Evolutionary conservation across 2,113 vertebrate species (phyloP).

Genomic region (Trochalopteron elliotii): DNA sequence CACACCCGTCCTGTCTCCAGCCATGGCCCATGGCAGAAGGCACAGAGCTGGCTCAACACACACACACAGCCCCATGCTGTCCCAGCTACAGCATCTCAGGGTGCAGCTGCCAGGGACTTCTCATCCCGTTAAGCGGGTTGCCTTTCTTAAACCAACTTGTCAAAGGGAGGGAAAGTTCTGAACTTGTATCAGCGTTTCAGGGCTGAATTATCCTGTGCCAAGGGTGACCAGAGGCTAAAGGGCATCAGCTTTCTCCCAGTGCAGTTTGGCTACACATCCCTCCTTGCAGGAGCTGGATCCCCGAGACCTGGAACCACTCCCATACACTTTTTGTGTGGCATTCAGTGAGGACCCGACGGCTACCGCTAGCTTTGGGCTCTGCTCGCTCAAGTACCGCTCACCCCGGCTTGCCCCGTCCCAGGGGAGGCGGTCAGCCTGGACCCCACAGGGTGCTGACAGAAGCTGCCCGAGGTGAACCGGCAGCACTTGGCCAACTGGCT

Average conservation of each 20-base stretch:
- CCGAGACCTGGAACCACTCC: rapidly evolving
- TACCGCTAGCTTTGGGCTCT: not conserved
- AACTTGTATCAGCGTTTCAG: not conserved
- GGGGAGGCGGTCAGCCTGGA: rapidly evolving
- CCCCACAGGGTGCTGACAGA: rapidly evolving
- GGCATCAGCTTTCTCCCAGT: not conserved
- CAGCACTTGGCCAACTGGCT: no score
- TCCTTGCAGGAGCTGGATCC: rapidly evolving
- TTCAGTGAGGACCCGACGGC: rapidly evolving
- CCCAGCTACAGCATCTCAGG: not conserved
- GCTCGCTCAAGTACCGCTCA: not conserved
- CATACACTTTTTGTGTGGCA: rapidly evolving
- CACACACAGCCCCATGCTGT: rapidly evolving
- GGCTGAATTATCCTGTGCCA: rapidly evolving
- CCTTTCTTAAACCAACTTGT: not conserved
- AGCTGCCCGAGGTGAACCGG: not conserved
- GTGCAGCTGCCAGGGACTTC: rapidly evolving
- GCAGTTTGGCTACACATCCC: rapidly evolving
- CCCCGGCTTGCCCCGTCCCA: not conserved
- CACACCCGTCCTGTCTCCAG: rapidly evolving
- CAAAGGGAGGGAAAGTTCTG: not conserved
- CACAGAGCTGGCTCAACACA: not conserved
- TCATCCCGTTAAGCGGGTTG: rapidly evolving
- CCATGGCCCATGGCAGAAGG: rapidly evolving
- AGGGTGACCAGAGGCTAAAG: not conserved